Percentiles rank a stretch among this genome's conserved stretches.
These are phyloP conservation scores for Coregonus sp. DNA, from an alignment of 2,797 vertebrate genomes.

Conservation along the genomic window DNA sequence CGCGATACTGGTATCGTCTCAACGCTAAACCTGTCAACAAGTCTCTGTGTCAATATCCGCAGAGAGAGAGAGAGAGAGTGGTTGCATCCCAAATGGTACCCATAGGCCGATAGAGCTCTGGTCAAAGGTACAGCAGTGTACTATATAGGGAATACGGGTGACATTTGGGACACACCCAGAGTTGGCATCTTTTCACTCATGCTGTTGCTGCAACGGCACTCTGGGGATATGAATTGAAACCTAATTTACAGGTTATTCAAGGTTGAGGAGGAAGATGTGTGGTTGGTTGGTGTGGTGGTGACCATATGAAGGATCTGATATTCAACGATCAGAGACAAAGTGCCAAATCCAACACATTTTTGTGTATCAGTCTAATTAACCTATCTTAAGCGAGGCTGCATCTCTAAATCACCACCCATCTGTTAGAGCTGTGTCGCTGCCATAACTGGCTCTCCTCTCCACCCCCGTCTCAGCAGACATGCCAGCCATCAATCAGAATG, in stretches of 20 bases:
- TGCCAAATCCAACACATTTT: conserved; percentile 68
- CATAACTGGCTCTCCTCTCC: conserved; percentile 57
- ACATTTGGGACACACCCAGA: not conserved
- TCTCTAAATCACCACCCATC: conserved; percentile 75
- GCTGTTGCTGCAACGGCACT: not conserved
- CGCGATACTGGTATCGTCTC: too few species aligned
- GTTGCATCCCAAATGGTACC: too few species aligned
- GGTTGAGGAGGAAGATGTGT: conserved; percentile 23
- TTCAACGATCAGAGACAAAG: conserved; percentile 48
- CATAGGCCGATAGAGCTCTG: too few species aligned
- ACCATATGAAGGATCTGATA: conserved; percentile 36
- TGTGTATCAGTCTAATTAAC: conserved; percentile 76
- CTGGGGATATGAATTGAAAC: not conserved
- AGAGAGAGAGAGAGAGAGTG: not conserved
- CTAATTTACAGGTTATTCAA: conserved; percentile 14
- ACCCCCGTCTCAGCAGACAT: conserved; percentile 64
- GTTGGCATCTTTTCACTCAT: not conserved
- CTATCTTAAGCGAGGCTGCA: conserved; percentile 64
- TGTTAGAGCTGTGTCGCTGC: conserved; percentile 62
- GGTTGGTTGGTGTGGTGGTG: conserved; percentile 11
- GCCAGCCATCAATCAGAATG: conserved; percentile 72
- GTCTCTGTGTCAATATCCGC: not conserved
- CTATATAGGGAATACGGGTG: too few species aligned
- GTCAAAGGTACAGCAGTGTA: too few species aligned
- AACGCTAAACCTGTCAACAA: not conserved